Conservation (phyloP, 2,797 vertebrate species). For the Ataeniobius toweri region DNA sequence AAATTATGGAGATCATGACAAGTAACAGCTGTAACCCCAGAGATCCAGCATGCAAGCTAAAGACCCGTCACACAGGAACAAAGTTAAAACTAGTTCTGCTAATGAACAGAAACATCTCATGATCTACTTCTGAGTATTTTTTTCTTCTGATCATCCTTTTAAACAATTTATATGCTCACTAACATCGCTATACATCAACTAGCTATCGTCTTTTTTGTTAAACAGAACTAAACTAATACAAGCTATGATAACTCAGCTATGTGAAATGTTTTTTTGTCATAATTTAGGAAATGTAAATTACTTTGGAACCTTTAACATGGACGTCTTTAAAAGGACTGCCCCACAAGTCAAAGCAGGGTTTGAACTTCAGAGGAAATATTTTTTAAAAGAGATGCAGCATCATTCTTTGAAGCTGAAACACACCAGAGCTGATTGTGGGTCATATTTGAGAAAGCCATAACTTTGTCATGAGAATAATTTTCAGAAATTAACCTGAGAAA, state of each 20-base stretch:
- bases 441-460: neutral
- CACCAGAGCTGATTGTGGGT: neutral
- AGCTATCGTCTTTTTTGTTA: neutral
- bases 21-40: neutral
- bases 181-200: neutral
- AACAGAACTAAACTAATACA: neutral
- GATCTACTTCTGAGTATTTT: neutral
- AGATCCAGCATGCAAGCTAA: slow-evolving; percentile 2
- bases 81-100: slow-evolving; percentile 5
- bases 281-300: slow-evolving; percentile 2
- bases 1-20: slow-evolving; percentile 6
- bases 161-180: neutral
- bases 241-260: neutral
- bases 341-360: neutral
- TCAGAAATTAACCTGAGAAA: neutral
- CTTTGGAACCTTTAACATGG: neutral
- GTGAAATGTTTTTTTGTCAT: neutral
- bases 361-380: neutral
- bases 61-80: neutral
- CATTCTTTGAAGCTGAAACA: slow-evolving; percentile 4
- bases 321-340: neutral
- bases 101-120: neutral
- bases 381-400: neutral
- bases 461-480: too few relatives aligned
- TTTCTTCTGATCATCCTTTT: neutral